Conservation (phyloP, 2,797 vertebrate species). For the Sebastes umbrosus region DNA sequence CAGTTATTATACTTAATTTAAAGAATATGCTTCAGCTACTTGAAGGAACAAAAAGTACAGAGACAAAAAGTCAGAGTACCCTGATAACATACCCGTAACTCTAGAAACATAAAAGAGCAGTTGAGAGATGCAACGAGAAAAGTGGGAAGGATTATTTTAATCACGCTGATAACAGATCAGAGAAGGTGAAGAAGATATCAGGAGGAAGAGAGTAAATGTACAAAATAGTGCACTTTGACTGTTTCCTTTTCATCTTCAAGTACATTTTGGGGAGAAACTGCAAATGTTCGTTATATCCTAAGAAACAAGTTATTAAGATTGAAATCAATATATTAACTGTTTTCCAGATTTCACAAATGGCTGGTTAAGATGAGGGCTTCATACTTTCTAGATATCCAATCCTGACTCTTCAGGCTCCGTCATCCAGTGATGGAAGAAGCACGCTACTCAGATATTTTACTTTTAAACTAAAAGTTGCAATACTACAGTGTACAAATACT, state of each 20-base stretch:
- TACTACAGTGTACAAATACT: too few relatives aligned
- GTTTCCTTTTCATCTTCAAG: neutral
- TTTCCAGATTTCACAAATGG: neutral
- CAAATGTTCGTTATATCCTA: neutral
- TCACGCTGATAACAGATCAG: neutral
- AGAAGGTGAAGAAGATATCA: neutral
- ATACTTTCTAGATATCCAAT: neutral
- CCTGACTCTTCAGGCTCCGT: neutral
- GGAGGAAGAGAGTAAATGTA: neutral
- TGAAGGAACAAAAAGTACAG: neutral
- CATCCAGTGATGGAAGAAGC: neutral
- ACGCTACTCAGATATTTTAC: too few relatives aligned
- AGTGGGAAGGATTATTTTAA: neutral
- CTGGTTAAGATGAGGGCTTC: neutral
- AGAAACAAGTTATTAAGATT: neutral
- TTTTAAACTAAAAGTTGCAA: too few relatives aligned
- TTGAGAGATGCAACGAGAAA: neutral
- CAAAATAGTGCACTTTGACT: neutral
- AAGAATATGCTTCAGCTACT: conserved; percentile 1
- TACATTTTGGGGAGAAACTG: neutral
- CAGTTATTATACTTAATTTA: neutral
- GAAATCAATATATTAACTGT: neutral
- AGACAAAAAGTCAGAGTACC: neutral
- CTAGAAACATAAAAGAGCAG: neutral
- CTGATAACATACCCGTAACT: neutral